Evolutionary conservation across 2,113 vertebrate genomes (phyloP).

Genomic region (Petaurus breviceps): DNA sequence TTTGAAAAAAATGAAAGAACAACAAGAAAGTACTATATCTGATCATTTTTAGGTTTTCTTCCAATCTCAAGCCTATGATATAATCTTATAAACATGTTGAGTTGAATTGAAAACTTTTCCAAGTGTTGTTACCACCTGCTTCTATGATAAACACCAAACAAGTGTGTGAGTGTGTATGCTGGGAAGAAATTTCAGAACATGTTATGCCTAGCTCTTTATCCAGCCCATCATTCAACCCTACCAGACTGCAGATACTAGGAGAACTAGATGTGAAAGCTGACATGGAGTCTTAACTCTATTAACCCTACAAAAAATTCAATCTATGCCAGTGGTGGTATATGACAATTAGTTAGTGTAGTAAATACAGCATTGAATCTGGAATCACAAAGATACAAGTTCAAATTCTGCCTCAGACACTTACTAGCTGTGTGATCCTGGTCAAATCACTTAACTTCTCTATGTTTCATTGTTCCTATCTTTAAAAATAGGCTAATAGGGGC

Average conservation of each 20-base stretch:
- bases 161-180: background rate
- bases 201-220: background rate
- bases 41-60: background rate
- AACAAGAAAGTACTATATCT: background rate
- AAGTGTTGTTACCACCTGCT: background rate
- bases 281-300: background rate
- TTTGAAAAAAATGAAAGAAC: slow-evolving; percentile 38
- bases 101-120: background rate
- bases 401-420: background rate
- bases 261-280: background rate
- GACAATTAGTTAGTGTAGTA: background rate
- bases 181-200: background rate
- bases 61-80: background rate
- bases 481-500: background rate
- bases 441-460: background rate
- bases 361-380: background rate
- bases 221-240: background rate
- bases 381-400: background rate
- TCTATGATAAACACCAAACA: background rate
- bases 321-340: background rate
- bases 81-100: background rate
- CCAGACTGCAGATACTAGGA: background rate
- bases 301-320: background rate
- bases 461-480: background rate
- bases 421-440: background rate